Conservation (phyloP, 2,113 vertebrate species). For the Lichenostomus cassidix region DNA sequence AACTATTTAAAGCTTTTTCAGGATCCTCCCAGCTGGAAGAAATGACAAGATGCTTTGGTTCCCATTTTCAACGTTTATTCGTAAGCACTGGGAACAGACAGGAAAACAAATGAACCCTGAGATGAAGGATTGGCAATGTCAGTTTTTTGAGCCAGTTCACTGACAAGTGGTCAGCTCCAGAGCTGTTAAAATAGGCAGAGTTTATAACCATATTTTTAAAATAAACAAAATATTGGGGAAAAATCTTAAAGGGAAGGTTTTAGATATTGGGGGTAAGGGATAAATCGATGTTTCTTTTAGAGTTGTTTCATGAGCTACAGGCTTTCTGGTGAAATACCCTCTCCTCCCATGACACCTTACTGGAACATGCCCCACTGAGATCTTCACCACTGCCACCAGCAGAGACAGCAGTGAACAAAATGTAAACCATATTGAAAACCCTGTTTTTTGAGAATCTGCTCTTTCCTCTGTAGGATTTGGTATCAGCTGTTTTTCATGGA, state of each 20-base stretch:
- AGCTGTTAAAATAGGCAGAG: neutral
- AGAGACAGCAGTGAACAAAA: neutral
- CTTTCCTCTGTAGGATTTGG: neutral
- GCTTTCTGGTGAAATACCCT: neutral
- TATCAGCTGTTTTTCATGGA: neutral
- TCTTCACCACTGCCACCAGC: neutral
- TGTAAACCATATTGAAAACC: neutral
- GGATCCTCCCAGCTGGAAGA: neutral
- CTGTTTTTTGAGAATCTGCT: neutral
- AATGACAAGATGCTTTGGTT: neutral
- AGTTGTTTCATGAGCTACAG: neutral
- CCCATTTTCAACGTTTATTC: neutral
- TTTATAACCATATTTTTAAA: neutral
- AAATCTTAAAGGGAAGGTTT: neutral
- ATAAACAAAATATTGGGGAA: neutral
- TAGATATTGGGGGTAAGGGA: neutral
- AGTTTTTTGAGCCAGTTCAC: neutral
- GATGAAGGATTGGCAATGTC: neutral
- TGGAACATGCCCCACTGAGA: neutral
- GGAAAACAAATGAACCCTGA: neutral
- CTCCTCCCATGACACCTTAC: neutral
- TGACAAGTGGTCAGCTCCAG: neutral
- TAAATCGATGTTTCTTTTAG: neutral
- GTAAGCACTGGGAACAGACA: neutral
- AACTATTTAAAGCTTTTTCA: neutral